Conservation (phyloP, 1,140 invertebrate genomes). For the Bombus haemorrhoidalis region DNA sequence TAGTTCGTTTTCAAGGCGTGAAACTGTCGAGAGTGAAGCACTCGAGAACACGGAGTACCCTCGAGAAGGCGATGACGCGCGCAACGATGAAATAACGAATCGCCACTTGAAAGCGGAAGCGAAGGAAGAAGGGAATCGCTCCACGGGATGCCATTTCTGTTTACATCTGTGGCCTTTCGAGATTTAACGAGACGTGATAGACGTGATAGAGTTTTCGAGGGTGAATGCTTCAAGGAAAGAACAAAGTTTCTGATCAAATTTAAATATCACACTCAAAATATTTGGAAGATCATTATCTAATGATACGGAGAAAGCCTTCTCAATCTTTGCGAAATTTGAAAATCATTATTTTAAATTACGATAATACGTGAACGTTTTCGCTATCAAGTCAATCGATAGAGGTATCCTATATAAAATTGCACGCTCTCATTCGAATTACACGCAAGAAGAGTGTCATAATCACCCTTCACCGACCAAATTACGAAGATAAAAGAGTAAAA, state of each 20-base stretch:
- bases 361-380: too few species aligned
- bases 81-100: conserved; percentile 53
- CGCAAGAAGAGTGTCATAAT: too few species aligned
- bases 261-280: too few species aligned
- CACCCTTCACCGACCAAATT: too few species aligned
- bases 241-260: background rate
- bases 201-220: conserved; percentile 39
- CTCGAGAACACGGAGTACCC: conserved; percentile 28
- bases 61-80: conserved; percentile 36
- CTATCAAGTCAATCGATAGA: too few species aligned
- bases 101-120: conserved; percentile 56
- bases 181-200: conserved; percentile 71
- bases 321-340: too few species aligned
- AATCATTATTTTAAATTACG: too few species aligned
- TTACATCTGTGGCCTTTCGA: conserved; percentile 69
- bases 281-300: too few species aligned
- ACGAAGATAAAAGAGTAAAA: too few species aligned
- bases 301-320: too few species aligned
- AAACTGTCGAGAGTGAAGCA: background rate
- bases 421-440: too few species aligned
- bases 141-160: conserved; percentile 73
- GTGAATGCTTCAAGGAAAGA: conserved; percentile 33
- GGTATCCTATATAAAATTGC: too few species aligned
- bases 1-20: conserved; percentile 1
- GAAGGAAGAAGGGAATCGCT: conserved; percentile 18